A percentile compares a stretch with the other conserved stretches of the same genome.
These are phyloP conservation scores for Eupithecia insigniata DNA, from an alignment of 2,888 invertebrate genomes.

Conservation along the genomic window DNA sequence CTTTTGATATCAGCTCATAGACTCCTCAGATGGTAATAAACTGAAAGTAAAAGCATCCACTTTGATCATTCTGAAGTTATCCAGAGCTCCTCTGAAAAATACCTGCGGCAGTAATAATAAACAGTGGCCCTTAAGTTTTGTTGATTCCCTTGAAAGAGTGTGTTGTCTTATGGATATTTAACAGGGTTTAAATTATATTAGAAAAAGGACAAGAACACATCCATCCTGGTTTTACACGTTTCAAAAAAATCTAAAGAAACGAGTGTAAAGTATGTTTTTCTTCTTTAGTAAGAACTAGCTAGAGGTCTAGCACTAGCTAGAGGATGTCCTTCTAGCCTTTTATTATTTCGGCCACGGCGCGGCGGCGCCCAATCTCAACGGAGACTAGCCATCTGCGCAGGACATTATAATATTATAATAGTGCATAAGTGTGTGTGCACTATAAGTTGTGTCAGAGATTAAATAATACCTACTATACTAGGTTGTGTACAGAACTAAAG, in stretches of 20 bases:
- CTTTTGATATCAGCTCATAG: conserved; percentile 42
- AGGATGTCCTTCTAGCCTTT: background rate
- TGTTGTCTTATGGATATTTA: background rate
- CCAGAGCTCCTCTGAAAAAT: conserved; percentile 22
- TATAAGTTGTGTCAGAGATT: no score
- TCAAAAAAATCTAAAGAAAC: no score
- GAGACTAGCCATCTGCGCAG: background rate
- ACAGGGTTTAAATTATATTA: background rate
- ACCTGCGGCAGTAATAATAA: background rate
- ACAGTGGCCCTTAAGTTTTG: background rate
- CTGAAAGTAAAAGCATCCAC: conserved; percentile 25
- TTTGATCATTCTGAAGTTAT: conserved; percentile 39
- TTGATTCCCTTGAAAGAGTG: background rate
- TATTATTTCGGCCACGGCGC: no score
- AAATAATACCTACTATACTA: no score
- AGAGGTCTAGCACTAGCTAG: no score
- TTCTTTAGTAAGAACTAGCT: no score
- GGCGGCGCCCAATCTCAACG: no score
- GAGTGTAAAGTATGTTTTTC: no score
- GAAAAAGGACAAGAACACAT: no score
- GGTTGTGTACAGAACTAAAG: no score
- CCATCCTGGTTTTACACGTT: no score
- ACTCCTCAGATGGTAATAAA: conserved; percentile 39
- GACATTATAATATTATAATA: background rate
- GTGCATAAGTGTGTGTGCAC: no score